A percentile compares a stretch with the other conserved stretches of the same genome.
Conservation (phyloP, 1,140 invertebrate species). For the Helicoverpa zea region DNA sequence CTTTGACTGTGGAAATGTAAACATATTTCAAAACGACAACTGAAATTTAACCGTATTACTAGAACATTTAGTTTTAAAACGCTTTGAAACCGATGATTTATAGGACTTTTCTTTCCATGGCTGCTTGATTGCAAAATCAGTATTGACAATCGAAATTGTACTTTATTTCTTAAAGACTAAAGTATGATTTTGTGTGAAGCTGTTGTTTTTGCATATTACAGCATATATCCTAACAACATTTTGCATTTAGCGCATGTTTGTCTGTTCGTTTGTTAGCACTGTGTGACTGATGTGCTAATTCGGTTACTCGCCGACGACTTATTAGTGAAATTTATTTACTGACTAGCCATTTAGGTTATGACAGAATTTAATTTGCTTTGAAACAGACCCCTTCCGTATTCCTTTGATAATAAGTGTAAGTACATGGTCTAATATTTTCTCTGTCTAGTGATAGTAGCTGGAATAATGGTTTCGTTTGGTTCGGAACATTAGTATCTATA, state of each 20-base stretch:
- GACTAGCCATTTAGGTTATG: neutral
- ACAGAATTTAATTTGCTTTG: neutral
- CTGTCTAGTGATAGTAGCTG: no score
- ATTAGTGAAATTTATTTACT: constrained; percentile 11
- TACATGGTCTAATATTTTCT: no score
- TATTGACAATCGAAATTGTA: neutral
- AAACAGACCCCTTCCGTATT: neutral
- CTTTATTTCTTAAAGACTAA: neutral
- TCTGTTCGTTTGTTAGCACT: constrained; percentile 38
- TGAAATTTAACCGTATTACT: neutral
- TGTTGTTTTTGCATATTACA: neutral
- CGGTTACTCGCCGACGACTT: constrained; percentile 17
- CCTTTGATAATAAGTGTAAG: neutral
- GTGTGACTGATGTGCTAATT: constrained; percentile 46
- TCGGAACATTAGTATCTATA: no score
- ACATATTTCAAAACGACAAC: neutral
- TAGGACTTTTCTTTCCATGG: constrained; percentile 12
- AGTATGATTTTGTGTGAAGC: neutral
- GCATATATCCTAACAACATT: constrained; percentile 11
- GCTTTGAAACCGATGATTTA: neutral
- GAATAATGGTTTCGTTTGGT: no score
- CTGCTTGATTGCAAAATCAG: neutral
- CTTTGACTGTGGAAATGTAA: neutral
- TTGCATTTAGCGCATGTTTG: constrained; percentile 33
- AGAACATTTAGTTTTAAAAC: neutral